Evolutionary conservation across 1,140 invertebrate genomes (phyloP), one percentile per base, ranked within the genome.

Genomic region (Papilio glaucus): DNA sequence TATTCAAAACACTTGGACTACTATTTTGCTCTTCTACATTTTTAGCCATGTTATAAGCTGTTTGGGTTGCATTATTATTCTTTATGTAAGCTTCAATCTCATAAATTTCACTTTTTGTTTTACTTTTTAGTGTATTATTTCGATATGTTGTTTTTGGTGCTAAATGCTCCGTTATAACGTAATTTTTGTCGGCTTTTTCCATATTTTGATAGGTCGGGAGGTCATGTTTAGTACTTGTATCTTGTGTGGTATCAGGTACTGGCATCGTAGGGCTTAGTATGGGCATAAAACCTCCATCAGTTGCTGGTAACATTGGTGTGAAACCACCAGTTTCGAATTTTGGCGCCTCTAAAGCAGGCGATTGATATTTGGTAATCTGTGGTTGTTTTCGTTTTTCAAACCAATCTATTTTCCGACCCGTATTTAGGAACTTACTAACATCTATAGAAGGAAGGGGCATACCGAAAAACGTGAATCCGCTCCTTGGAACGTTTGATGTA

Each of bases 391-490:
- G 92, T 79, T 80, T 93, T 82, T 80, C 85, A 71, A 80, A 73
- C 89, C 88, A 93, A 72, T 92, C 91, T 71, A 92, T 86, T 89
- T 91, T 92, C 65, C 88, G 85, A 29, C 91, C 88, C 77, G 90
- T 85, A 68, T 94, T 95, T 89, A 95, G 95, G 9, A 96, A 87
- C 84, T 94, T 95, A 29, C 93, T 94, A 78, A 97, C 94, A 71
- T 95, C 96, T n/a, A 97, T 84, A 68, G 94, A 94, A 4, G 97
- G 96, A 67, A 98, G 78, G 0, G 97, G 97, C 77, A 97, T 95
- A 0, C 97, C 97, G 80, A 98, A 98, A 79, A 98, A 97, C 13
- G 97, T 97, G 80, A 97, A 97, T 0, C 96, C 88, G 72, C 94
- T 93, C 38, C 71, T 82, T 9, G 93, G 84, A 37, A 83, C 80